Evolutionary conservation across 2,113 vertebrate genomes (phyloP).

Genomic region (Cepphus grylle): DNA sequence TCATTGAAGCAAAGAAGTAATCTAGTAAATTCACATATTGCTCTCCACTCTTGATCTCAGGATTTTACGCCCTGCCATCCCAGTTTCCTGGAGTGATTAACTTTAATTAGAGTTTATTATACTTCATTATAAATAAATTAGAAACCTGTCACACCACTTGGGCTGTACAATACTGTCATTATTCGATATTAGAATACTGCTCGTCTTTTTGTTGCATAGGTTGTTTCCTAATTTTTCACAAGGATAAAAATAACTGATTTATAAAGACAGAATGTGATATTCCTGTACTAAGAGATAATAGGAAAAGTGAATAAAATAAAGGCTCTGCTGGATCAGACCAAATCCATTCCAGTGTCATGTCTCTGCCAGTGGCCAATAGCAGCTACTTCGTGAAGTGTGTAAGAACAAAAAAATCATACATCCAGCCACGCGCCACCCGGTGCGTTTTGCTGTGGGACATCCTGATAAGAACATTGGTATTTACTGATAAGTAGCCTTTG

Average conservation of each 20-base stretch:
- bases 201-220: not conserved
- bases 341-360: not conserved
- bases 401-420: not conserved
- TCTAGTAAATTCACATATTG: not conserved
- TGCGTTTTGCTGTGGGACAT: not conserved
- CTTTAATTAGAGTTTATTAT: not conserved
- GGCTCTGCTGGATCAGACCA: not conserved
- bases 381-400: not conserved
- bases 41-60: not conserved
- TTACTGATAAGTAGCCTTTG: not conserved
- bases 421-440: not conserved
- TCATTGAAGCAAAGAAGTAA: not conserved
- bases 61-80: not conserved
- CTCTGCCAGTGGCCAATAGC: not conserved
- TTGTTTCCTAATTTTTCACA: not conserved
- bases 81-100: not conserved
- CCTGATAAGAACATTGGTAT: not conserved
- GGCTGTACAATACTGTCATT: not conserved
- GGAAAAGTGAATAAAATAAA: not conserved
- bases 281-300: not conserved
- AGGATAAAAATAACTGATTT: not conserved
- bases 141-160: not conserved
- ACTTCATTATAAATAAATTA: not conserved
- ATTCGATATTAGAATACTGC: not conserved
- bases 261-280: not conserved